Conservation (phyloP, 2,888 invertebrate species). For the Pyrrhia umbra region DNA sequence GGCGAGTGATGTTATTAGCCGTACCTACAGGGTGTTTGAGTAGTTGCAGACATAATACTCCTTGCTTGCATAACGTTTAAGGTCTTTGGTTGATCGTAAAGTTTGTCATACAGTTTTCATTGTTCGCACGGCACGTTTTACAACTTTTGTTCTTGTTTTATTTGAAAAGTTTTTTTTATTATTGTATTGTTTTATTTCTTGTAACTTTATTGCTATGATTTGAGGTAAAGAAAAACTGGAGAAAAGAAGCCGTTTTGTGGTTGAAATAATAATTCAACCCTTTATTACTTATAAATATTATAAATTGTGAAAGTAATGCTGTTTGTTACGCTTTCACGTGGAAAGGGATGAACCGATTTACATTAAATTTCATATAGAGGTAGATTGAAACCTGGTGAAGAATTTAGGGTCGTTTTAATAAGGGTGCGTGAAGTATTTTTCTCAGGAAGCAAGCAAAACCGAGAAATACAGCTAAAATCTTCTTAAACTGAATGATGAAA, state of each 20-base stretch:
- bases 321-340: no score
- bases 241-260: no score
- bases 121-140: conserved; percentile 56
- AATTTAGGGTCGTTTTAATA: no score
- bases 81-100: conserved; percentile 68
- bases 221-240: not conserved
- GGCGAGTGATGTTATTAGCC: conserved; percentile 29
- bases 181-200: conserved; percentile 4
- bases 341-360: no score
- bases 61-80: conserved; percentile 70
- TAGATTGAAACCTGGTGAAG: no score
- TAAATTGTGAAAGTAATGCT: no score
- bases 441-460: not conserved
- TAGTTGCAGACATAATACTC: conserved; percentile 67
- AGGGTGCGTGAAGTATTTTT: no score
- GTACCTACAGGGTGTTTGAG: conserved; percentile 38
- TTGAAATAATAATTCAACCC: no score
- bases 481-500: conserved; percentile 12
- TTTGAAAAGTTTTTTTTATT: not conserved
- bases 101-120: conserved; percentile 62
- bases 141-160: not conserved
- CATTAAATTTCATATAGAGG: no score
- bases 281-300: no score
- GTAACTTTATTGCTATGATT: not conserved
- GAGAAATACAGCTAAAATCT: not conserved